A percentile compares a stretch with the other conserved stretches of the same genome.
Conservation (phyloP, 2,888 invertebrate species). For the Hyposoter dolosus region DNA sequence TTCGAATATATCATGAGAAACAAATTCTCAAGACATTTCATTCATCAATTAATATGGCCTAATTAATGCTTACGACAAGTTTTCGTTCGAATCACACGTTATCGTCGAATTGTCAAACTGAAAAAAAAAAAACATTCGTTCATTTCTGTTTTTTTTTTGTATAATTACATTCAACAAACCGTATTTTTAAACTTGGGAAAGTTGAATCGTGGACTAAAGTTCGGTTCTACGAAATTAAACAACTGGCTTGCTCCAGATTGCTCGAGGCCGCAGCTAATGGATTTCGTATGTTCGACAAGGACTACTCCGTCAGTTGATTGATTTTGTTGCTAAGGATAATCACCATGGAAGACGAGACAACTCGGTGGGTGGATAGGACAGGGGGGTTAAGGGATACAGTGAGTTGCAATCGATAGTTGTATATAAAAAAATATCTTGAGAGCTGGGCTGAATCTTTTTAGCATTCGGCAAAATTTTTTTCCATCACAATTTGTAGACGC, state of each 20-base stretch:
- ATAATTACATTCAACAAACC: background rate
- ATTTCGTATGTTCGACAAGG: slow-evolving; percentile 36
- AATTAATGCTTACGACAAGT: background rate
- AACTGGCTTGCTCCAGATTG: background rate
- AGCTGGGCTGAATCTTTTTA: slow-evolving; percentile 35
- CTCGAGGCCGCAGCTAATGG: slow-evolving; percentile 34
- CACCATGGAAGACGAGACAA: slow-evolving; percentile 24
- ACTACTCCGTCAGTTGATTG: slow-evolving; percentile 8
- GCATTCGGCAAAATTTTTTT: background rate
- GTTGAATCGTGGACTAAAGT: background rate
- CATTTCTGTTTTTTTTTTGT: background rate
- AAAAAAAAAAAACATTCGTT: background rate
- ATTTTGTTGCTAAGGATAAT: slow-evolving; percentile 37
- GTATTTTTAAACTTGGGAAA: background rate
- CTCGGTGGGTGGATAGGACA: slow-evolving; percentile 22
- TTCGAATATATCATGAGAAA: background rate
- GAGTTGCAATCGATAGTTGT: slow-evolving; percentile 19
- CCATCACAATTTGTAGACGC: background rate
- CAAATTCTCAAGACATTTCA: background rate
- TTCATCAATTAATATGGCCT: background rate
- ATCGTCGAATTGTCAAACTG: background rate
- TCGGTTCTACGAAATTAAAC: background rate
- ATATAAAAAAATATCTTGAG: slow-evolving; percentile 5
- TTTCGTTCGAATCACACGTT: background rate
- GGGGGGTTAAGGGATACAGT: background rate